Conservation (phyloP, 2,888 invertebrate genomes). For the Apamea crenata region DNA sequence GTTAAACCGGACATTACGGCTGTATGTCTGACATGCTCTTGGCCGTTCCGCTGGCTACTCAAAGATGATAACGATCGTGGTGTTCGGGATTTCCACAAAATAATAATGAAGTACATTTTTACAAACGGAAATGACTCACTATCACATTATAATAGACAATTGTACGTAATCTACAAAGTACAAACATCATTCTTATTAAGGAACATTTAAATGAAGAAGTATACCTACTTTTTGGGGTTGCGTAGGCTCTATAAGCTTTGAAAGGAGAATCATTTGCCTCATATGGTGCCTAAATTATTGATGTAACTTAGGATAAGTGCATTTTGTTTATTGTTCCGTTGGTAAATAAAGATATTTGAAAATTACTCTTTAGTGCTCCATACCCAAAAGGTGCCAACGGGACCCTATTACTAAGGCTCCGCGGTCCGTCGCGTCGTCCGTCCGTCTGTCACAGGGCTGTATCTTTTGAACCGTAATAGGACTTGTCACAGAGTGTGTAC, state of each 20-base stretch:
- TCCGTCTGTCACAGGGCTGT: too few relatives aligned
- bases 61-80: not conserved
- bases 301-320: too few relatives aligned
- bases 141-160: conserved; percentile 7
- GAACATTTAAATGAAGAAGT: not conserved
- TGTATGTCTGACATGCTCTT: not conserved
- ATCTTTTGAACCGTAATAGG: too few relatives aligned
- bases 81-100: not conserved
- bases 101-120: not conserved
- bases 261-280: too few relatives aligned
- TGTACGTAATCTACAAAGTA: not conserved
- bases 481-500: too few relatives aligned
- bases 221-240: not conserved
- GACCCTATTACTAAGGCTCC: not conserved
- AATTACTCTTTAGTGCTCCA: not conserved
- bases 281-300: too few relatives aligned
- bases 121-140: not conserved
- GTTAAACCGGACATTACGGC: too few relatives aligned
- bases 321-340: too few relatives aligned
- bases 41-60: not conserved
- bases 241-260: too few relatives aligned
- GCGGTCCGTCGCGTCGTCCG: too few relatives aligned
- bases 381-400: not conserved
- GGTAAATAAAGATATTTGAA: too few relatives aligned
- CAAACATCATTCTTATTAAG: not conserved